Conservation (phyloP, 1,140 invertebrate species). For the Drosophila cardini region DNA sequence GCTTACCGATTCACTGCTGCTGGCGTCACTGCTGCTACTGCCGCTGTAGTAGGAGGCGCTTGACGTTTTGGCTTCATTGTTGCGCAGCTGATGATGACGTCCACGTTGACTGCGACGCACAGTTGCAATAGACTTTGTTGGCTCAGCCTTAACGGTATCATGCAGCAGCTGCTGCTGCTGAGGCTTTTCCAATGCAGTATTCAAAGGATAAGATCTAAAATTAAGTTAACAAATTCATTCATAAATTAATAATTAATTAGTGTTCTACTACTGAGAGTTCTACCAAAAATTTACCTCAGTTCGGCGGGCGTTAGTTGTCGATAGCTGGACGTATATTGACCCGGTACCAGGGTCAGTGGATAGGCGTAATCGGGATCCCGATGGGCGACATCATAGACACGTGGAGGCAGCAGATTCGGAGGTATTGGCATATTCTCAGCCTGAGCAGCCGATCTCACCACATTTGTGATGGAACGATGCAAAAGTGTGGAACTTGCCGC, state of each 20-base stretch:
- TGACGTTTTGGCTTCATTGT: slow-evolving; percentile 43
- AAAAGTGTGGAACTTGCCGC: slow-evolving; percentile 60
- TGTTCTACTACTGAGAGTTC: background rate
- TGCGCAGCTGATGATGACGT: slow-evolving; percentile 47
- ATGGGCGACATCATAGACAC: slow-evolving; percentile 51
- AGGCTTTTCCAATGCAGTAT: slow-evolving; percentile 94
- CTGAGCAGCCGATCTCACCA: slow-evolving; percentile 55
- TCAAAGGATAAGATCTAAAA: slow-evolving; percentile 91
- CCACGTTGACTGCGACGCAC: slow-evolving; percentile 34
- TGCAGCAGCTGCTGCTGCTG: slow-evolving; percentile 81
- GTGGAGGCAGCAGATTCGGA: slow-evolving; percentile 53
- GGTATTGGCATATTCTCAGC: slow-evolving; percentile 67
- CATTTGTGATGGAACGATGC: slow-evolving; percentile 53
- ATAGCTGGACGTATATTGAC: slow-evolving; percentile 96
- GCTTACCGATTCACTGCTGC: slow-evolving; percentile 60
- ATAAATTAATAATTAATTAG: background rate
- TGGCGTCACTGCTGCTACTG: slow-evolving; percentile 58
- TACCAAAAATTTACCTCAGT: slow-evolving; percentile 86
- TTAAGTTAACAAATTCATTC: background rate
- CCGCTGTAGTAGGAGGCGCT: slow-evolving; percentile 34
- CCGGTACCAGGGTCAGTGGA: slow-evolving; percentile 95
- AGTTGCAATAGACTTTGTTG: slow-evolving; percentile 3
- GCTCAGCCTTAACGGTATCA: slow-evolving; percentile 18
- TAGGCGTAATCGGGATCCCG: slow-evolving; percentile 85
- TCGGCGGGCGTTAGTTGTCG: slow-evolving; percentile 87